Evolutionary conservation across 2,888 invertebrate genomes (phyloP).

Genomic region (Byasa hedistus): DNA sequence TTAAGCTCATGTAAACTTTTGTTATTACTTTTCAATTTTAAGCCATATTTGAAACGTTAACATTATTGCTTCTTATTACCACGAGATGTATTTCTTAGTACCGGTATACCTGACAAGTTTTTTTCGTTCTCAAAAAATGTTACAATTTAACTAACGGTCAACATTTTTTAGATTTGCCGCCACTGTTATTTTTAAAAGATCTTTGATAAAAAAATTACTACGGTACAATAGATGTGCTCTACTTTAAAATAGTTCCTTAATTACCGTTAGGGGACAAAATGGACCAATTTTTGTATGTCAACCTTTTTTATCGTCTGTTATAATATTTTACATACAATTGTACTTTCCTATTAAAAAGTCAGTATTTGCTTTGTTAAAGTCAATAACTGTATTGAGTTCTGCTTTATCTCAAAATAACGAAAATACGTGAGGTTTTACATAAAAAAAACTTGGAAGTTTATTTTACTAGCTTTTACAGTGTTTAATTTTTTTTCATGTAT

Average conservation of each 20-base stretch:
- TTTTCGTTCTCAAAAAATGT: slow-evolving; percentile 44
- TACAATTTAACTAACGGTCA: slow-evolving; percentile 59
- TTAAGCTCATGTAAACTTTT: not conserved
- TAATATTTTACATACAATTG: not conserved
- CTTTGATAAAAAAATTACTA: slow-evolving; percentile 39
- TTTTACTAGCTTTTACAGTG: too few species aligned
- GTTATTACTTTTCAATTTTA: not conserved
- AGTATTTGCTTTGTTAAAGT: not conserved
- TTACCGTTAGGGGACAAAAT: slow-evolving; percentile 42
- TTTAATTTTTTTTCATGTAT: too few species aligned
- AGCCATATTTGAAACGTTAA: not conserved
- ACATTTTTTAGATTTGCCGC: slow-evolving; percentile 41
- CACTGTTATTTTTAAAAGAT: slow-evolving; percentile 31
- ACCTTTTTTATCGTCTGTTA: slow-evolving; percentile 40
- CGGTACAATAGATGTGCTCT: slow-evolving; percentile 54
- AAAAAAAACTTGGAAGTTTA: too few species aligned
- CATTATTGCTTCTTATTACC: not conserved
- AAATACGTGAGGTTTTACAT: not conserved
- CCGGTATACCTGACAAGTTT: slow-evolving; percentile 32
- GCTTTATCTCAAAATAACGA: not conserved
- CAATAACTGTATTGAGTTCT: not conserved
- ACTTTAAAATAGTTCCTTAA: slow-evolving; percentile 59
- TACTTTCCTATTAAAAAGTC: slow-evolving; percentile 1
- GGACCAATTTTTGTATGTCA: slow-evolving; percentile 42
- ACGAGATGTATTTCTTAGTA: slow-evolving; percentile 30